phyloP scores from a whole-genome alignment of 2,888 invertebrate species.

The Meghimatium bilineatum region DNA sequence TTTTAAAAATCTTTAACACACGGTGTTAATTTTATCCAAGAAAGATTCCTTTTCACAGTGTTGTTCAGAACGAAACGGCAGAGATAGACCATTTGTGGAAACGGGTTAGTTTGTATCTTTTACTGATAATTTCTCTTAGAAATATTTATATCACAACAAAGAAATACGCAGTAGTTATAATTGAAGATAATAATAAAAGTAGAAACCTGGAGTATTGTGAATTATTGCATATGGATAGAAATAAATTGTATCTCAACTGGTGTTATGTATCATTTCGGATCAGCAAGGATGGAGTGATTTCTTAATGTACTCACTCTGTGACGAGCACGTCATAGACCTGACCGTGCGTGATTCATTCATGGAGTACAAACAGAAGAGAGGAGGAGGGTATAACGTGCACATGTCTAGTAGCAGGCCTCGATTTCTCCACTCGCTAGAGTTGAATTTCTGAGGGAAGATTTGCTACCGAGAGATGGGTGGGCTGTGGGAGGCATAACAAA shows the following conservation, averaged over 20 bases:
- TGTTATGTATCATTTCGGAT: no score
- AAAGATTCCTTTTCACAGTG: background rate
- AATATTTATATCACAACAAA: background rate
- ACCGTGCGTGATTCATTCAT: conserved; percentile 9
- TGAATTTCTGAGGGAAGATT: background rate
- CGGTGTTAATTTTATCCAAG: background rate
- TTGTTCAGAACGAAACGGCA: background rate
- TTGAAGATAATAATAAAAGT: no score
- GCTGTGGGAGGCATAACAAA: background rate
- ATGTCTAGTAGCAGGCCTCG: conserved; percentile 12
- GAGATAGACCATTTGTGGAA: background rate
- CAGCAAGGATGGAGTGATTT: no score
- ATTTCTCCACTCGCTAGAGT: conserved; percentile 20
- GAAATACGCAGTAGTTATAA: no score
- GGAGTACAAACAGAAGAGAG: background rate
- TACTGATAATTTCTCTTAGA: background rate
- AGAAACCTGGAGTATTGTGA: no score
- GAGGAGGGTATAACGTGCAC: background rate
- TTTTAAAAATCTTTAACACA: background rate
- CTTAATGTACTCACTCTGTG: background rate
- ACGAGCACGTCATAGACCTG: background rate
- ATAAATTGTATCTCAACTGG: no score
- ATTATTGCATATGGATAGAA: no score
- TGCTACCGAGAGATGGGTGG: background rate
- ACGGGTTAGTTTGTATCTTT: background rate